Evolutionary conservation across 64 coral and sea anemone species (phyloP).

Genomic region (Astreopora myriophthalma): DNA sequence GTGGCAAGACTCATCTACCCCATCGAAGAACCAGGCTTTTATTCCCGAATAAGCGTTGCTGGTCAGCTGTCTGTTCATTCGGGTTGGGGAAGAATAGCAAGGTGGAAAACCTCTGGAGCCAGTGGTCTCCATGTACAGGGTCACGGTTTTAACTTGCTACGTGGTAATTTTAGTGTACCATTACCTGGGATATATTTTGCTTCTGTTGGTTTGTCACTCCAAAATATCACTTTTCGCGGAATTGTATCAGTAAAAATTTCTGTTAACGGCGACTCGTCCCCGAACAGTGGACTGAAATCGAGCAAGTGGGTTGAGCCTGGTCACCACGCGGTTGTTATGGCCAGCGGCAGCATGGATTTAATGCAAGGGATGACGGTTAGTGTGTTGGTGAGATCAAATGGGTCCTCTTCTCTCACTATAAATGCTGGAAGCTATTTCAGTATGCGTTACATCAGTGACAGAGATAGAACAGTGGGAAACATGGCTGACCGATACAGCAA

Average conservation of each 20-base stretch:
- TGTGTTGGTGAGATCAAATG: constrained; percentile 34
- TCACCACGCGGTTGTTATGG: neutral
- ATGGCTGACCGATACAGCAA: constrained; percentile 71
- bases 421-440: constrained; percentile 38
- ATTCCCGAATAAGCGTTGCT: constrained; percentile 1
- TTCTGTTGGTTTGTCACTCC: constrained; percentile 19
- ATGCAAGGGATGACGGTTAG: constrained; percentile 1
- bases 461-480: constrained; percentile 24
- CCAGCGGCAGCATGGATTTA: constrained; percentile 42
- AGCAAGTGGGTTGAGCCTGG: neutral
- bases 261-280: constrained; percentile 1
- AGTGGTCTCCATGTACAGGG: constrained; percentile 60
- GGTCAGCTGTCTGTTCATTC: neutral
- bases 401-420: constrained; percentile 20
- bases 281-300: constrained; percentile 29
- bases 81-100: constrained; percentile 22
- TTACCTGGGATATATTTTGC: constrained; percentile 66
- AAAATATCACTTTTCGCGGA: neutral
- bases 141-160: constrained; percentile 43
- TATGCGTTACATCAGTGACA: constrained; percentile 50
- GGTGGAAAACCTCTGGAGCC: constrained; percentile 59
- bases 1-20: constrained; percentile 73
- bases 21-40: constrained; percentile 69
- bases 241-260: constrained; percentile 19
- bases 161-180: constrained; percentile 44